Evolutionary conservation across 2,888 invertebrate genomes (phyloP).

Genomic region (Coronaproctus castanopsis): DNA sequence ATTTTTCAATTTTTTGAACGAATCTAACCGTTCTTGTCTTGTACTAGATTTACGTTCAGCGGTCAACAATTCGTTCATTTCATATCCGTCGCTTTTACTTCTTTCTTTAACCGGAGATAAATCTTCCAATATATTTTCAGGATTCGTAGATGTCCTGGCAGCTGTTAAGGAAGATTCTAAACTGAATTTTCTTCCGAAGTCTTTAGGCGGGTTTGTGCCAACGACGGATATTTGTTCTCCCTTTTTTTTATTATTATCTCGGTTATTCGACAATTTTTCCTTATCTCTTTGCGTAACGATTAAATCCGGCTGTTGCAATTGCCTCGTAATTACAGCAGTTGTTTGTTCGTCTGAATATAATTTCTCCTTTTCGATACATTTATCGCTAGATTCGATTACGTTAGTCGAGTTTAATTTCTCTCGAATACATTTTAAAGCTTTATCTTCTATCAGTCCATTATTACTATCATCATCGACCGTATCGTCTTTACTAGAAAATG

Average conservation of each 20-base stretch:
- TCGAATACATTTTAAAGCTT: conserved; percentile 14
- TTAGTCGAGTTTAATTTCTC: conserved; percentile 4
- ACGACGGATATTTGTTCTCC: too few species aligned
- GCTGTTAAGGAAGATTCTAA: background rate
- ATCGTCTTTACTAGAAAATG: conserved; percentile 74
- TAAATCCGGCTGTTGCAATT: background rate
- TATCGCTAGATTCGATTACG: too few species aligned
- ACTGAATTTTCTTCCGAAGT: background rate
- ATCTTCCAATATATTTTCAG: conserved; percentile 17
- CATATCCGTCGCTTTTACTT: conserved; percentile 12
- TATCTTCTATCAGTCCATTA: conserved; percentile 21
- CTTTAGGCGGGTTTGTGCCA: background rate
- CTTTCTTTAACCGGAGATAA: conserved; percentile 19
- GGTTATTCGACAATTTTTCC: background rate
- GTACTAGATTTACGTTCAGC: conserved; percentile 22
- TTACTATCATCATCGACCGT: conserved; percentile 54
- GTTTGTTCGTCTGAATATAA: background rate
- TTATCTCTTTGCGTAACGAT: background rate
- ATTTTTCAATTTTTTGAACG: conserved; percentile 23
- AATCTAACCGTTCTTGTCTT: conserved; percentile 22
- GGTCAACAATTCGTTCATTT: conserved; percentile 11
- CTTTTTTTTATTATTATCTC: too few species aligned
- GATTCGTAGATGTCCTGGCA: background rate
- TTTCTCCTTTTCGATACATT: background rate
- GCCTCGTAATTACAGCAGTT: background rate